Percentiles rank a stretch among this genome's conserved stretches.
phyloP scores from a whole-genome alignment of 2,888 invertebrate genomes.

The Platycnemis pennipes region DNA sequence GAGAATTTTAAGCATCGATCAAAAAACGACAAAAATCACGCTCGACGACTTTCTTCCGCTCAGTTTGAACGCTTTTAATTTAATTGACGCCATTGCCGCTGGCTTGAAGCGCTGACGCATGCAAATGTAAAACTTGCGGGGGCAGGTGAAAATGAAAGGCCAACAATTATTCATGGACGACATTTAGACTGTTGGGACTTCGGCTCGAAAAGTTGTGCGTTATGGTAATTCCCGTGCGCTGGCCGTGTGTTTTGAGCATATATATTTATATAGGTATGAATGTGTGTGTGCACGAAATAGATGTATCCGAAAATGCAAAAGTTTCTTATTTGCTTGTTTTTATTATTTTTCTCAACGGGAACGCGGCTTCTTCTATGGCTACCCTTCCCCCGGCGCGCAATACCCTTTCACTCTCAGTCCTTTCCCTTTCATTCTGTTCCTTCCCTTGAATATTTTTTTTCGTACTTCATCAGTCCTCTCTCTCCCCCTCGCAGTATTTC shows the following conservation, averaged over 20 bases:
- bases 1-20: constrained; percentile 22
- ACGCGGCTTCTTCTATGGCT: neutral
- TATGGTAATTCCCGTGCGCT: neutral
- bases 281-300: neutral
- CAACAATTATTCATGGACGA: constrained; percentile 24
- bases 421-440: constrained; percentile 20
- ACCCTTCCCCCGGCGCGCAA: neutral
- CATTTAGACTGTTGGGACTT: neutral
- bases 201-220: neutral
- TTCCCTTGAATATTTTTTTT: neutral
- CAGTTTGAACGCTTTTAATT: constrained; percentile 9
- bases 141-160: constrained; percentile 8
- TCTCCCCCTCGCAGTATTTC: neutral
- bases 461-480: constrained; percentile 70
- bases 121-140: neutral
- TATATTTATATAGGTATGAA: neutral
- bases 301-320: neutral
- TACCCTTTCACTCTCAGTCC: constrained; percentile 16
- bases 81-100: constrained; percentile 8
- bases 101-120: neutral
- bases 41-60: constrained; percentile 30
- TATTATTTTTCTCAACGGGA: neutral
- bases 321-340: neutral
- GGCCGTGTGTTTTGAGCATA: too few species aligned
- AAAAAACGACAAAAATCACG: constrained; percentile 36